Conservation (phyloP, 2,113 vertebrate genomes). For the Myodes glareolus region DNA sequence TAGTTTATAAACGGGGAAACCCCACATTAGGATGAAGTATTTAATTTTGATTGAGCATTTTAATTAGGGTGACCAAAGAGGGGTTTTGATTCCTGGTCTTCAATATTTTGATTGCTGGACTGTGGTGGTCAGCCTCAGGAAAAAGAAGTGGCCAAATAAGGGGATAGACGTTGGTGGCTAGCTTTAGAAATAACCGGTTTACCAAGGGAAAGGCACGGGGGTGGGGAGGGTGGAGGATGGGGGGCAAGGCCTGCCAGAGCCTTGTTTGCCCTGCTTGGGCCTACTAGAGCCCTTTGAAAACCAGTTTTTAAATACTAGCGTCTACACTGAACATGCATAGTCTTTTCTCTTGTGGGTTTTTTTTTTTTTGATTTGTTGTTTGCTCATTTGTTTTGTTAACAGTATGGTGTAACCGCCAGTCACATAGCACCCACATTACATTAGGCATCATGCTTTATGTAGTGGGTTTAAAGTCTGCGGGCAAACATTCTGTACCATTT, state of each 20-base stretch:
- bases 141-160: not conserved
- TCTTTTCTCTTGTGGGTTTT: not conserved
- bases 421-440: not conserved
- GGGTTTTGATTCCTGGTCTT: not conserved
- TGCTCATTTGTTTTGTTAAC: not conserved
- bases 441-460: not conserved
- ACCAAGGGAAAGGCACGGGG: not conserved
- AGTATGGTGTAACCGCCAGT: not conserved
- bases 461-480: no score
- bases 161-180: not conserved
- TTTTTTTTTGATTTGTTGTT: not conserved
- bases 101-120: not conserved
- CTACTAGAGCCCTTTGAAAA: not conserved
- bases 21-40: not conserved
- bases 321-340: not conserved
- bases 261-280: not conserved
- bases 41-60: not conserved
- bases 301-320: not conserved
- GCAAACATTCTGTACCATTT: not conserved
- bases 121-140: not conserved
- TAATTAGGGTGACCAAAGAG: not conserved
- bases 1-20: not conserved
- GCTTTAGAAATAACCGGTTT: not conserved
- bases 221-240: no score
- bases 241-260: not conserved